These are phyloP conservation scores for Bombus picipes DNA, from an alignment of 1,140 invertebrate genomes.

Conservation along the genomic window DNA sequence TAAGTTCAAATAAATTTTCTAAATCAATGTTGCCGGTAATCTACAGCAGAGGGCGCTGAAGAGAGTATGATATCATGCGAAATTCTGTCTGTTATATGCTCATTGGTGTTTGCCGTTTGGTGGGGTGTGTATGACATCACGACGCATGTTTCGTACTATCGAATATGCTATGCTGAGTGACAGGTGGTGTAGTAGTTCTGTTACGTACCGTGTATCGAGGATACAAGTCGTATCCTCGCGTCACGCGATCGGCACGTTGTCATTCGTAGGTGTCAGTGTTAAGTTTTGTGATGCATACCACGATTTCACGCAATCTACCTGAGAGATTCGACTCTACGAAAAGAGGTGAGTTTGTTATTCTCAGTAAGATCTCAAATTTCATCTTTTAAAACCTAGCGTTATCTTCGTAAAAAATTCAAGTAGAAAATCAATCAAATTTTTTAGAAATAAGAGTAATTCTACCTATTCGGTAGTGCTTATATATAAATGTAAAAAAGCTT, in stretches of 20 bases:
- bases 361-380: background rate
- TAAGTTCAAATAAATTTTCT: background rate
- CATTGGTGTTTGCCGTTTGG: slow-evolving; percentile 23
- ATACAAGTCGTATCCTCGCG: slow-evolving; percentile 74
- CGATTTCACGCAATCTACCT: slow-evolving; percentile 72
- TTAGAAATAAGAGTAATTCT: background rate
- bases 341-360: slow-evolving; percentile 72
- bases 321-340: slow-evolving; percentile 74
- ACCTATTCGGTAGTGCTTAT: background rate
- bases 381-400: background rate
- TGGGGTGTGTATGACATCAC: slow-evolving; percentile 63
- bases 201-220: slow-evolving; percentile 59
- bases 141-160: slow-evolving; percentile 80
- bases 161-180: slow-evolving; percentile 79
- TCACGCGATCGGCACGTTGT: slow-evolving; percentile 71
- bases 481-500: background rate
- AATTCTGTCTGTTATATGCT: background rate
- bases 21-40: background rate
- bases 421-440: background rate
- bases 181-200: slow-evolving; percentile 76
- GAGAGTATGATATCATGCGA: background rate
- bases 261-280: slow-evolving; percentile 72
- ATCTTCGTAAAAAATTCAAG: background rate
- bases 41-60: background rate
- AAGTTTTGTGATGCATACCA: slow-evolving; percentile 79